Evolutionary conservation across 2,888 invertebrate species (phyloP), one percentile per base, ranked within the genome.

Genomic region (Amiota communis): DNA sequence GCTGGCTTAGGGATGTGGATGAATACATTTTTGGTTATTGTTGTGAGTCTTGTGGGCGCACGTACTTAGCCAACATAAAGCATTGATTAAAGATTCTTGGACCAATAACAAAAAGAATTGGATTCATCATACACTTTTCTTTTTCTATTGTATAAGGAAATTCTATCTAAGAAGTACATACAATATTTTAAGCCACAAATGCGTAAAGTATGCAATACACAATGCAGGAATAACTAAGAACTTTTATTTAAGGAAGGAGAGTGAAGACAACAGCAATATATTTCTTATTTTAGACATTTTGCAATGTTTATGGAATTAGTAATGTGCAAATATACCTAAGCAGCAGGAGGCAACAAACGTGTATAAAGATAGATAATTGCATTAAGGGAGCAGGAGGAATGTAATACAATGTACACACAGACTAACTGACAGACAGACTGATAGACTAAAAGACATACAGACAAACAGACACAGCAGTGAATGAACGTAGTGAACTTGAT

Each of bases 221-320:
- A 48, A 49, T 53, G n/a, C 12, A 51, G 15, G 64, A 20, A 71
- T 46, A 36, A 36, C 36, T 36, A 36, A 36, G 8, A 6, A 36
- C 2, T 36, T 36, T 36, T 36, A 36, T 6, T 36, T 36, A 36
- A 36, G 0, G 3, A 2, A 36, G 8, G 36, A 49, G 15, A 67
- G 70, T 70, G 75, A 67, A 46, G 49, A 70, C 57, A 56, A 68
- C 49, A 46, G 51, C n/a, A 17, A 49, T 17, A 47, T 57, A 73
- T 64, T 63, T 69, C 72, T 73, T 73, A 49, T 63, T 77, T 81
- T 85, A 82, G 82, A 82, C 82, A 78, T 77, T 78, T 82, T 82
- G 79, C 78, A 85, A 86, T 81, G 82, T 86, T 85, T 86, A 82
- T 86, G 80, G 85, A 83, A 85, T 86, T 86, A 85, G 76, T 75